Evolutionary conservation across 2,797 vertebrate genomes (phyloP).

Genomic region (Danio albolineatus): DNA sequence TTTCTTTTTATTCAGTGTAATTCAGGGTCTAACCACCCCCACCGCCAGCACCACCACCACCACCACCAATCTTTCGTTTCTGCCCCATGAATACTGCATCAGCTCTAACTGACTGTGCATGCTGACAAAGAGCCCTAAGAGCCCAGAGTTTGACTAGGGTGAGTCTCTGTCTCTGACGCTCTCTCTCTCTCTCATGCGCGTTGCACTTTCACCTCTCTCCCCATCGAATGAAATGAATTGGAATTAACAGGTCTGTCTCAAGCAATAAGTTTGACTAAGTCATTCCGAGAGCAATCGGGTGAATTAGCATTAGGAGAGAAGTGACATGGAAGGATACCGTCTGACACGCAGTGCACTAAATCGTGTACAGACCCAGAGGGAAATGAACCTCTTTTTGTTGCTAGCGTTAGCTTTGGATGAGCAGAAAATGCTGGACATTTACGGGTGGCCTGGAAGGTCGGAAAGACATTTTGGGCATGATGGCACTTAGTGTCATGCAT

Average conservation of each 20-base stretch:
- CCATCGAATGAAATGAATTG: constrained; percentile 80
- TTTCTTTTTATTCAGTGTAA: constrained; percentile 62
- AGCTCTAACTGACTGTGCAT: constrained; percentile 59
- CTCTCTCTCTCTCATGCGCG: constrained; percentile 17
- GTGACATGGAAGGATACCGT: constrained; percentile 86
- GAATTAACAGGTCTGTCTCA: constrained; percentile 85
- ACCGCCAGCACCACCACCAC: constrained; percentile 32
- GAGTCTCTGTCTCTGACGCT: constrained; percentile 38
- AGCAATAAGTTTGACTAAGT: constrained; percentile 80
- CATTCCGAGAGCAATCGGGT: constrained; percentile 82
- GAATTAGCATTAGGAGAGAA: constrained; percentile 84
- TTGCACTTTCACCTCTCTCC: constrained; percentile 71
- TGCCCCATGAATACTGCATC: constrained; percentile 72
- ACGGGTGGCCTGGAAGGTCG: background rate
- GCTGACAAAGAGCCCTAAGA: constrained; percentile 66
- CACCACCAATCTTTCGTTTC: constrained; percentile 58
- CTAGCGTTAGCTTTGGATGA: constrained; percentile 49
- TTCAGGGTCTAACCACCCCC: constrained; percentile 62
- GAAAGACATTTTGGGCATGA: constrained; percentile 52
- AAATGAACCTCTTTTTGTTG: constrained; percentile 58
- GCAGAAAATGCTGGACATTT: constrained; percentile 39
- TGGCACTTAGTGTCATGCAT: constrained; percentile 17
- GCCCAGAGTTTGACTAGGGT: constrained; percentile 64
- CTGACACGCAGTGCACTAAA: constrained; percentile 82
- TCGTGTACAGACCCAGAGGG: constrained; percentile 72